These are phyloP conservation scores for Hydroisotoma schaefferi DNA, from an alignment of 2,888 invertebrate species.

Conservation along the genomic window DNA sequence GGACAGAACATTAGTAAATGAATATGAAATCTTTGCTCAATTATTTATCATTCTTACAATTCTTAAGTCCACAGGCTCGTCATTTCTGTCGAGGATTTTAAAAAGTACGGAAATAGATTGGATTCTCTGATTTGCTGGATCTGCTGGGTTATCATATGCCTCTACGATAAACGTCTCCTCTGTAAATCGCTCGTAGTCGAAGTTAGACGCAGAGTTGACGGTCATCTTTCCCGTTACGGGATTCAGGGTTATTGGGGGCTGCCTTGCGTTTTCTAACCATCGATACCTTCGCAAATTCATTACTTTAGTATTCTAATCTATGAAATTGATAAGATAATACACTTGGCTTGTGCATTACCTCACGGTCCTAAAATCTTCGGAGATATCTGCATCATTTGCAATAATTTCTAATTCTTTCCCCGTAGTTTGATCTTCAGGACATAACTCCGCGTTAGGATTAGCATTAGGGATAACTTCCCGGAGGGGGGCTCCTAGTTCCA, in stretches of 20 bases:
- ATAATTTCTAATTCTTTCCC: conserved; percentile 3
- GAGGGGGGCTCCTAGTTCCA: not conserved
- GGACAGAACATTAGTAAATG: too few species aligned
- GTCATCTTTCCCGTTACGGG: conserved; percentile 58
- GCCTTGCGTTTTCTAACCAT: conserved; percentile 9
- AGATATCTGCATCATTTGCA: conserved; percentile 17
- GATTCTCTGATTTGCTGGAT: not conserved
- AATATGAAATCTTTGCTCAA: too few species aligned
- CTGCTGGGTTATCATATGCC: conserved; percentile 49
- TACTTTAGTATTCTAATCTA: too few species aligned
- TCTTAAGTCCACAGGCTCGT: conserved; percentile 14
- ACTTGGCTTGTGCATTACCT: not conserved
- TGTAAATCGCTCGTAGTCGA: conserved; percentile 63
- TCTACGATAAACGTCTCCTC: conserved; percentile 56
- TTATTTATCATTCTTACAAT: too few species aligned
- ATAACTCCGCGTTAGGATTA: not conserved
- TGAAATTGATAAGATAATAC: too few species aligned
- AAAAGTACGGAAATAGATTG: conserved; percentile 2
- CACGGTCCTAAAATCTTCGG: conserved; percentile 2
- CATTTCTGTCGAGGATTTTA: conserved; percentile 27
- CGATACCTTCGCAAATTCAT: too few species aligned
- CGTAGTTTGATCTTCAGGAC: not conserved
- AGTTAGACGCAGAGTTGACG: conserved; percentile 58
- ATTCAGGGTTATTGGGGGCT: conserved; percentile 54
- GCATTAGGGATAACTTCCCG: not conserved